phyloP scores from a whole-genome alignment of 1,140 invertebrate genomes.

The Drosophila seguyi region DNA sequence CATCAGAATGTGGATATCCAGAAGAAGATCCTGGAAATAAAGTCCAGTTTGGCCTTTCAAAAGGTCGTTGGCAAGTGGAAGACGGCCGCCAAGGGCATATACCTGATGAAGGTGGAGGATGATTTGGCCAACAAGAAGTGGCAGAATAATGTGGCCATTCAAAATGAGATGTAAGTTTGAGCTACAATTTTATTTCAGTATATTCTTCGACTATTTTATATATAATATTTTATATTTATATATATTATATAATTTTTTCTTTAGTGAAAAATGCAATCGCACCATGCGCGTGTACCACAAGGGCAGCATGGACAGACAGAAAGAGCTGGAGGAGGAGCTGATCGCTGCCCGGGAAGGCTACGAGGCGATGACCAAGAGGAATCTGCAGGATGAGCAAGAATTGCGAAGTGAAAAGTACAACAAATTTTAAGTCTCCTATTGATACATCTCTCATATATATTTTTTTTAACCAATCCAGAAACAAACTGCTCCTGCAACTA shows the following conservation, averaged over 20 bases:
- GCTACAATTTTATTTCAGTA: too few relatives aligned
- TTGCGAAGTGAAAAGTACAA: constrained; percentile 58
- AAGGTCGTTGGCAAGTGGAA: constrained; percentile 50
- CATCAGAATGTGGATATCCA: constrained; percentile 46
- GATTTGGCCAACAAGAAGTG: constrained; percentile 67
- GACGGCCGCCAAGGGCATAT: constrained; percentile 41
- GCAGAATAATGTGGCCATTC: constrained; percentile 67
- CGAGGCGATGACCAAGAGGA: constrained; percentile 23
- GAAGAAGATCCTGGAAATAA: constrained; percentile 22
- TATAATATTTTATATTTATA: too few relatives aligned
- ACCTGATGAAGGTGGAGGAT: constrained; percentile 50
- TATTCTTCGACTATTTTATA: too few relatives aligned
- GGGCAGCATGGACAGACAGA: constrained; percentile 44
- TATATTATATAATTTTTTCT: not conserved
- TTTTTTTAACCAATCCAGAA: constrained; percentile 16
- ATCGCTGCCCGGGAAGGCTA: constrained; percentile 18
- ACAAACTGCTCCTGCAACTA: constrained; percentile 57
- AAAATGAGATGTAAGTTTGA: constrained; percentile 64
- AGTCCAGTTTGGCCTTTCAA: constrained; percentile 30
- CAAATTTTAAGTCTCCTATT: not conserved
- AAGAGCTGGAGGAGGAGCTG: constrained; percentile 58
- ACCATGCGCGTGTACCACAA: constrained; percentile 44
- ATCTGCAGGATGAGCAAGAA: constrained; percentile 40
- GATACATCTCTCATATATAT: not conserved
- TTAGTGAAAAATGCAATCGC: constrained; percentile 43